Percentiles rank a stretch among this genome's conserved stretches.
phyloP scores from a whole-genome alignment of 92 coral and sea anemone species.

The Pocillopora grandis region DNA sequence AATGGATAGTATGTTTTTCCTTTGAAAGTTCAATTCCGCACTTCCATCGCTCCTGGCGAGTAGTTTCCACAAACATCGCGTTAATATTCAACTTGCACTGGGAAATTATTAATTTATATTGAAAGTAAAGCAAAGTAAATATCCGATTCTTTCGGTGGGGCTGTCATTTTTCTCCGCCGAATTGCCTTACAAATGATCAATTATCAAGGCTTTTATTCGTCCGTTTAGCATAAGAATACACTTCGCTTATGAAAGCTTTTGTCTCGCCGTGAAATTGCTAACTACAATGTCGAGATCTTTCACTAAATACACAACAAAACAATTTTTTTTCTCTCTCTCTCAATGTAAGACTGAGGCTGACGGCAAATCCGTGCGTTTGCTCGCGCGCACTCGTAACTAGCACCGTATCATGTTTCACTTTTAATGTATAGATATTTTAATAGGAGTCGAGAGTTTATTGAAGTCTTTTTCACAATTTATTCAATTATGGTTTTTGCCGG shows the following conservation, averaged over 20 bases:
- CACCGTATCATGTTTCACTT: not conserved
- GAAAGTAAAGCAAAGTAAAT: slow-evolving; percentile 82
- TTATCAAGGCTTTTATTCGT: slow-evolving; percentile 86
- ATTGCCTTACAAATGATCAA: slow-evolving; percentile 99
- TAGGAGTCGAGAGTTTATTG: slow-evolving; percentile 73
- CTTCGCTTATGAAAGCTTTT: slow-evolving; percentile 79
- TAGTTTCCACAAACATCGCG: slow-evolving; percentile 62
- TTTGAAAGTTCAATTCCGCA: slow-evolving; percentile 63
- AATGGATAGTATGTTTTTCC: slow-evolving; percentile 74
- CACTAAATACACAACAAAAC: slow-evolving; percentile 69
- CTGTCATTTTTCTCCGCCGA: slow-evolving; percentile 84
- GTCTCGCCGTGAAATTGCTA: slow-evolving; percentile 81
- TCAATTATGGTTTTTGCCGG: slow-evolving; percentile 75
- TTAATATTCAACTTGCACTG: slow-evolving; percentile 81
- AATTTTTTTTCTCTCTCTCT: slow-evolving; percentile 17
- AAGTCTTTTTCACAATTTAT: slow-evolving; percentile 70
- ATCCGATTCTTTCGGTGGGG: slow-evolving; percentile 84
- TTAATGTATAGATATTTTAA: slow-evolving; percentile 48
- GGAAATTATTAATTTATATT: slow-evolving; percentile 90
- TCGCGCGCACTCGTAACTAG: not conserved
- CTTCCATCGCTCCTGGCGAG: slow-evolving; percentile 46
- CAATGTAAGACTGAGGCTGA: slow-evolving; percentile 27
- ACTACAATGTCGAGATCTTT: slow-evolving; percentile 66
- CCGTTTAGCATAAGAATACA: slow-evolving; percentile 96
- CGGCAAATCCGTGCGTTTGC: slow-evolving; percentile 6